Evolutionary conservation across 2,888 invertebrate genomes (phyloP).

Genomic region (Pegoplata infirma): DNA sequence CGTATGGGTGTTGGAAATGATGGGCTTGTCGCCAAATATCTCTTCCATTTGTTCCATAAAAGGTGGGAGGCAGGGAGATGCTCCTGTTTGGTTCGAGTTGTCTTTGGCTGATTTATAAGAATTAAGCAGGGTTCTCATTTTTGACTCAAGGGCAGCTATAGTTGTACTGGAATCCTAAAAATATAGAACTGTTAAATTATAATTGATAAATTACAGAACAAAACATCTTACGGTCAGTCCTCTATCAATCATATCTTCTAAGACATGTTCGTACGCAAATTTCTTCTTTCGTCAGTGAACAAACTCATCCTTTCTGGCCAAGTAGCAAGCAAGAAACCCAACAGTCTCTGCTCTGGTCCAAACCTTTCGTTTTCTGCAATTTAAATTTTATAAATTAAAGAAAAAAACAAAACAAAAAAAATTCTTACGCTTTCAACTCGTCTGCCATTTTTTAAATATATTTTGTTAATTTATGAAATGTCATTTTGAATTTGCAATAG

Average conservation of each 20-base stretch:
- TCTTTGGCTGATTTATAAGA: neutral
- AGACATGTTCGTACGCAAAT: neutral
- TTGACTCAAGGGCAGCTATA: neutral
- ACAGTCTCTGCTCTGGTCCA: neutral
- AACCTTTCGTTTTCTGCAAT: neutral
- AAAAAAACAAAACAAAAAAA: too few relatives aligned
- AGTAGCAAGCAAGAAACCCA: neutral
- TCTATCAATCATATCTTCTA: neutral
- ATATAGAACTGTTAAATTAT: neutral
- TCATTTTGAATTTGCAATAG: too few relatives aligned
- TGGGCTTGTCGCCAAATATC: conserved; percentile 4
- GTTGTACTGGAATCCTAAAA: neutral
- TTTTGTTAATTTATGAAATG: too few relatives aligned
- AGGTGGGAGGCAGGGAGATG: neutral
- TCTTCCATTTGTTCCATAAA: neutral
- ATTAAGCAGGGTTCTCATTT: neutral
- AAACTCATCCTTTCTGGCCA: too few relatives aligned
- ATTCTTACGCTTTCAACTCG: too few relatives aligned
- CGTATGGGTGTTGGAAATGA: neutral
- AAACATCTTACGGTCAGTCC: neutral
- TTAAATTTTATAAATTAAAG: too few relatives aligned
- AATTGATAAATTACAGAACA: neutral
- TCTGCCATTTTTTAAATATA: too few relatives aligned
- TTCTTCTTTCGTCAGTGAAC: neutral
- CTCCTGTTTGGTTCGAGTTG: neutral